Conservation (phyloP, 1,140 invertebrate species). For the Pantala flavescens region DNA sequence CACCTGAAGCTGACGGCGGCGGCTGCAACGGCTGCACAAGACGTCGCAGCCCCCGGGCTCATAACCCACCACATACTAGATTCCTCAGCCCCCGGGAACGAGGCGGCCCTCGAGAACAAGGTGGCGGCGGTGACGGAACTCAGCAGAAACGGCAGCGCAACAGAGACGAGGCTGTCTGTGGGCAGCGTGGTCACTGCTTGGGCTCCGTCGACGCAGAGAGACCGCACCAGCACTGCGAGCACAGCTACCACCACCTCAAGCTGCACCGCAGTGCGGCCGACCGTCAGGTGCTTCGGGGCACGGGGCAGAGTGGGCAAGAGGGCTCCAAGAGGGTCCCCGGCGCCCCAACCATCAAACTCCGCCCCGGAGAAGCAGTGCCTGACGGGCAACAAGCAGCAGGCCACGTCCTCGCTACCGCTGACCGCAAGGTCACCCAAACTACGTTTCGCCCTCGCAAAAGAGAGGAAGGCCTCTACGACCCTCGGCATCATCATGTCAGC, state of each 20-base stretch:
- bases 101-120: conserved; percentile 41
- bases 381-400: conserved; percentile 23
- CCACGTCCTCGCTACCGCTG: conserved; percentile 35
- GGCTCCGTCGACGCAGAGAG: not conserved
- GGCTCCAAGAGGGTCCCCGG: not conserved
- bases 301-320: not conserved
- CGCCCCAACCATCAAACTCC: not conserved
- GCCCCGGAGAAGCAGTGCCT: conserved; percentile 13
- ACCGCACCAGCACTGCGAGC: conserved; percentile 11
- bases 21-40: not conserved
- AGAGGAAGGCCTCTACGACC: conserved; percentile 89
- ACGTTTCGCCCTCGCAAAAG: conserved; percentile 71
- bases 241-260: not conserved
- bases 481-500: conserved; percentile 96
- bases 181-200: not conserved
- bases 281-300: not conserved
- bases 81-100: conserved; percentile 22
- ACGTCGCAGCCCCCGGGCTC: not conserved
- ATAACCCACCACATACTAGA: conserved; percentile 15
- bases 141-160: conserved; percentile 26
- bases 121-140: conserved; percentile 11
- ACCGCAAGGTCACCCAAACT: conserved; percentile 31
- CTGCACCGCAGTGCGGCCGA: not conserved
- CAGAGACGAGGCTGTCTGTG: not conserved
- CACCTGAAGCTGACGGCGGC: conserved; percentile 56